These are phyloP conservation scores for Ophion obscuratus DNA, from an alignment of 2,888 invertebrate genomes.

Conservation along the genomic window DNA sequence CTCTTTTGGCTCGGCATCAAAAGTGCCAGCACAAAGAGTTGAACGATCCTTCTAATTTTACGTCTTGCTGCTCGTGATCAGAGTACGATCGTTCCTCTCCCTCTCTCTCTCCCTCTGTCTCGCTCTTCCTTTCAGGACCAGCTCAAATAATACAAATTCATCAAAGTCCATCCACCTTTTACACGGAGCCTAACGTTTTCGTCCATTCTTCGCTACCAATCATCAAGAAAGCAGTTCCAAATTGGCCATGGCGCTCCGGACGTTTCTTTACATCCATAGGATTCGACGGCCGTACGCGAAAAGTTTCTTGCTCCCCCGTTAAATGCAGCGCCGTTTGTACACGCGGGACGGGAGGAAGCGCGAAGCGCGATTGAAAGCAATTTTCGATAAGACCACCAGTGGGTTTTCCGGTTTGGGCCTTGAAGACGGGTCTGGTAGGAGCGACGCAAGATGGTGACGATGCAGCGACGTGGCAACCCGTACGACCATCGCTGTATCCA, in stretches of 20 bases:
- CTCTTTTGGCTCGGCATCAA: conserved; percentile 75
- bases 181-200: not conserved
- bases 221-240: not conserved
- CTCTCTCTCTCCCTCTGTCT: conserved; percentile 68
- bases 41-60: not conserved
- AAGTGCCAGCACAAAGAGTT: conserved; percentile 54
- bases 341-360: not conserved
- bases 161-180: conserved; percentile 27
- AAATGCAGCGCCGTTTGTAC: not conserved
- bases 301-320: conserved; percentile 5
- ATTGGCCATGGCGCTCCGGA: too few relatives aligned
- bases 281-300: conserved; percentile 7
- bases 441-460: conserved; percentile 45
- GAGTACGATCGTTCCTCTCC: conserved; percentile 76
- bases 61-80: conserved; percentile 57
- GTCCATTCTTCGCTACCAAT: not conserved
- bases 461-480: conserved; percentile 21
- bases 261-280: conserved; percentile 20
- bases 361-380: conserved; percentile 45
- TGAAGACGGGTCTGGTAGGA: conserved; percentile 37
- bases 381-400: conserved; percentile 54
- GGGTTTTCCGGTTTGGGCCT: conserved; percentile 36
- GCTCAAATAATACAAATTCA: conserved; percentile 71
- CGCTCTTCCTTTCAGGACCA: conserved; percentile 68
- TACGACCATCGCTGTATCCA: not conserved